Evolutionary conservation across 2,113 vertebrate genomes (phyloP), one percentile per base, ranked within the genome.

Genomic region (Anolis carolinensis): DNA sequence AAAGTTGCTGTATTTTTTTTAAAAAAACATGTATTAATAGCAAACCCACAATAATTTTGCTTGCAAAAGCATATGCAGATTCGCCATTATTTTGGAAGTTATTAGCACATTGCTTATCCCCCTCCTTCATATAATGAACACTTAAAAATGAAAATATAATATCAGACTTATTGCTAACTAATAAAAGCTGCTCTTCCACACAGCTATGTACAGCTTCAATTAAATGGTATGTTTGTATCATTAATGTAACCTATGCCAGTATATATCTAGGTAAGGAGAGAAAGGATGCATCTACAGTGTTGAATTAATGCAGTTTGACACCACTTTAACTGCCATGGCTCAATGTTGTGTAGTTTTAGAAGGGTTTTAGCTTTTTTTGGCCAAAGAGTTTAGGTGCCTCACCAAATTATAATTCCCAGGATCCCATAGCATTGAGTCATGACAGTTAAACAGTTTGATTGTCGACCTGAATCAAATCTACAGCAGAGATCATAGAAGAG

Each of bases 41-140:
- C 73, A 89, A 23, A 16, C 32, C 25, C 10, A 62, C 2, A 74
- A 10, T 82, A 81, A 23, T 83, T 68, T 81, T 89, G 16, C 14
- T 90, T 92, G 50, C 32, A 84, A 88, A 52, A 70, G 9, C 25
- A 21, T 82, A 2, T 84, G 21, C 7, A 36, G 65, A 87, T 92
- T 23, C 88, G 36, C 52, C 88, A 67, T 39, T 79, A 7, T 75
- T 76, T 68, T 16, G 50, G 59, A 50, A 27, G 39, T 88, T 27
- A 82, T 25, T 65, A 82, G 13, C 76, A 32, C 27, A n/a, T 81
- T 80, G 55, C 25, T 30, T 72, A 32, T 27, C 21, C 18, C 18
- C 3, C 65, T 13, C 14, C 59, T 76, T 81, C 48, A 55, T 32
- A 20, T 7, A 74, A 18, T 11, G 0, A 52, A 44, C 73, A 34